A percentile compares a stretch with the other conserved stretches of the same genome.
Conservation (phyloP, 2,888 invertebrate genomes). For the Tachina lurida region DNA sequence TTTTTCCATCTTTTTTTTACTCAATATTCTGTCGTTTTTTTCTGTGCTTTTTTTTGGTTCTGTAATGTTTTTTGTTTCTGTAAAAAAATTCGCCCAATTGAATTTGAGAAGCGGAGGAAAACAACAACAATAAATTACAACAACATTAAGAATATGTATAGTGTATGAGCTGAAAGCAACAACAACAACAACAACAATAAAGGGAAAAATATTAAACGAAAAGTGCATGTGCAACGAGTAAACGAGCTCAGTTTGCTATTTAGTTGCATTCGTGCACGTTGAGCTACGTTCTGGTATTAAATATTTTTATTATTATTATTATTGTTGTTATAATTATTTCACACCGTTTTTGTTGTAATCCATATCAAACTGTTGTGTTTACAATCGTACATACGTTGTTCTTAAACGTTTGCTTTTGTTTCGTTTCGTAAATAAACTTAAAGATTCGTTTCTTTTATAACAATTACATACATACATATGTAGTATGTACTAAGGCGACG, state of each 20-base stretch:
- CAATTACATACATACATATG: too few species aligned
- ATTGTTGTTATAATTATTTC: conserved; percentile 37
- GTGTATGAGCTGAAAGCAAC: conserved; percentile 50
- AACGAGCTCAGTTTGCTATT: conserved; percentile 74
- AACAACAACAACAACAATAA: conserved; percentile 67
- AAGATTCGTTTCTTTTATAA: conserved; percentile 57
- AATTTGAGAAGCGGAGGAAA: conserved; percentile 67
- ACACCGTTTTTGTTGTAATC: conserved; percentile 44
- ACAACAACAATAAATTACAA: conserved; percentile 47
- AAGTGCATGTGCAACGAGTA: conserved; percentile 81
- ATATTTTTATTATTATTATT: conserved; percentile 56
- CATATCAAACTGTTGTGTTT: conserved; percentile 47
- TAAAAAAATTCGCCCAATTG: conserved; percentile 75
- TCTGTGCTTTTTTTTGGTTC: conserved; percentile 10
- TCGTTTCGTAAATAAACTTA: conserved; percentile 58
- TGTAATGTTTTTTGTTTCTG: conserved; percentile 45
- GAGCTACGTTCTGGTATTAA: conserved; percentile 73
- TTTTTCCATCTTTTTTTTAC: conserved; percentile 45
- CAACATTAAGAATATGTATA: conserved; percentile 42
- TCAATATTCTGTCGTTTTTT: conserved; percentile 61
- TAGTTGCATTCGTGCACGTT: conserved; percentile 74
- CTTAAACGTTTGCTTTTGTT: conserved; percentile 49
- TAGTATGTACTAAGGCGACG: conserved; percentile 18
- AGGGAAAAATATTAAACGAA: conserved; percentile 73
- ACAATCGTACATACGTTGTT: conserved; percentile 41